A percentile compares a stretch with the other conserved stretches of the same genome.
Evolutionary conservation across 92 coral and sea anemone genomes (phyloP).

Genomic region (Umimayanthus chanpuru): DNA sequence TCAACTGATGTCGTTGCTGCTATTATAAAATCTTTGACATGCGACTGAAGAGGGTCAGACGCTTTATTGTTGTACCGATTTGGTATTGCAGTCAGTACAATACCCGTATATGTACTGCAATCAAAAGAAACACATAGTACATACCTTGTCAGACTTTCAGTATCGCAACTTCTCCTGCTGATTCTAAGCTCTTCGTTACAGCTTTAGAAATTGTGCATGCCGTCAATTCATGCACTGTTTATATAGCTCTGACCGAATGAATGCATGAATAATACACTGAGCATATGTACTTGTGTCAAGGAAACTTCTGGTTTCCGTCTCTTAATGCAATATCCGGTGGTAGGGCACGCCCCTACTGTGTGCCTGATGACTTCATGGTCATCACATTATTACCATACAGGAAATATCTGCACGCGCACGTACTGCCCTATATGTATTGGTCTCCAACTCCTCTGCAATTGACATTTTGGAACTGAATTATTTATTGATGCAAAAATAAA

Average conservation of each 20-base stretch:
- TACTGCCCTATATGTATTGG: no score
- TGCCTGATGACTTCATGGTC: no score
- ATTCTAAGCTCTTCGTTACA: background rate
- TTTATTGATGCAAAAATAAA: no score
- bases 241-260: background rate
- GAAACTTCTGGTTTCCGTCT: background rate
- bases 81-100: no score
- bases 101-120: no score
- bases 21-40: background rate
- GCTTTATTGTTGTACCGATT: no score
- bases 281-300: background rate
- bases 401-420: no score
- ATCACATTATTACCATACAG: no score
- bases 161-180: background rate
- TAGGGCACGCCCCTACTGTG: background rate
- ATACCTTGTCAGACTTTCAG: background rate
- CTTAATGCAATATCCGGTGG: background rate
- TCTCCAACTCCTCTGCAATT: no score
- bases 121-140: background rate
- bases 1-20: background rate
- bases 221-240: background rate
- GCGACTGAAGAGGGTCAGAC: background rate
- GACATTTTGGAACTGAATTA: no score
- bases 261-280: background rate
- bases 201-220: no score